Conservation (phyloP, 2,888 invertebrate genomes). For the Druceiella hillmani region DNA sequence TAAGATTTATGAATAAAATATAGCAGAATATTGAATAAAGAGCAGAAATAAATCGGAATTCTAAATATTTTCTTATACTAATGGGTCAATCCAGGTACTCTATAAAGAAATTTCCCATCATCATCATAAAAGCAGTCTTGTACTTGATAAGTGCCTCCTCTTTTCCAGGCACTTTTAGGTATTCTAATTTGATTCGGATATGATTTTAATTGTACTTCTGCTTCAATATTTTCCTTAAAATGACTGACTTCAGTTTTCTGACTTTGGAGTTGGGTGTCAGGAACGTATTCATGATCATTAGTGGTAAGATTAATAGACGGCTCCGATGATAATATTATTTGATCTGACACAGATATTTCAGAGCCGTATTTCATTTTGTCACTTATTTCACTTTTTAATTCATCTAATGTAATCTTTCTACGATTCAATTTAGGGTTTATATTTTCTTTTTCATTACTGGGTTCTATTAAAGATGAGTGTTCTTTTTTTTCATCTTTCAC, state of each 20-base stretch:
- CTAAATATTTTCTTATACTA: conserved; percentile 23
- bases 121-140: conserved; percentile 77
- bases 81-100: conserved; percentile 63
- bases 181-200: conserved; percentile 64
- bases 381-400: conserved; percentile 35
- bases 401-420: conserved; percentile 36
- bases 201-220: conserved; percentile 28
- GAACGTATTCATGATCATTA: too few relatives aligned
- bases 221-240: too few relatives aligned
- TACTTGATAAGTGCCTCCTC: conserved; percentile 65
- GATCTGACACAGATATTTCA: conserved; percentile 33
- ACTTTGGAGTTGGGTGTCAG: too few relatives aligned
- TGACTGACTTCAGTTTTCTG: conserved; percentile 26
- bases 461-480: conserved; percentile 15
- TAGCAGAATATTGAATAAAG: too few relatives aligned
- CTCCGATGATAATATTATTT: conserved; percentile 29
- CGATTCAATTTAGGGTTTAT: conserved; percentile 25
- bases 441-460: conserved; percentile 12
- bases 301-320: too few relatives aligned
- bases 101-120: conserved; percentile 74
- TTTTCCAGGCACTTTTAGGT: conserved; percentile 57
- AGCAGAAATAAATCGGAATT: too few relatives aligned
- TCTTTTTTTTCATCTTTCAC: conserved; percentile 18
- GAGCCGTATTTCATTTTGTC: conserved; percentile 34
- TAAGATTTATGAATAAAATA: too few relatives aligned